These are phyloP conservation scores for Troides aeacus DNA, from an alignment of 2,888 invertebrate species.

Conservation along the genomic window DNA sequence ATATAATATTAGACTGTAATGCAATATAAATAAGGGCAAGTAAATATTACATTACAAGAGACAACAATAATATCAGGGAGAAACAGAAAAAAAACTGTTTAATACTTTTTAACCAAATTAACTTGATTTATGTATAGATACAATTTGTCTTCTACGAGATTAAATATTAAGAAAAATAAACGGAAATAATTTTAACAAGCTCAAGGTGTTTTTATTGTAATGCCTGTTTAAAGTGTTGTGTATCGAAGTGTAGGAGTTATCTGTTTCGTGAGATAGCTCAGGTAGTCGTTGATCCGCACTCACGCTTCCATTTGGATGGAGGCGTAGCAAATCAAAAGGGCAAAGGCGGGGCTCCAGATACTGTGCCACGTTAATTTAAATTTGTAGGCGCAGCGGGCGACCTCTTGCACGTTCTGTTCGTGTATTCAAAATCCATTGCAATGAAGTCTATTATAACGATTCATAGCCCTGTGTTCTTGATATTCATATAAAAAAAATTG, in stretches of 20 bases:
- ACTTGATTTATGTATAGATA: too few relatives aligned
- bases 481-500: neutral
- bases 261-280: conserved; percentile 22
- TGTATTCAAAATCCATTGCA: conserved; percentile 66
- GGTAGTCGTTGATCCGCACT: conserved; percentile 28
- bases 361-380: conserved; percentile 62
- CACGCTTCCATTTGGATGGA: conserved; percentile 62
- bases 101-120: too few relatives aligned
- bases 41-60: too few relatives aligned
- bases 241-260: conserved; percentile 11
- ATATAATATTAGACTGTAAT: too few relatives aligned
- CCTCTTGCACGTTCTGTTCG: conserved; percentile 71
- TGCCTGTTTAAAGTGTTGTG: neutral
- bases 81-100: too few relatives aligned
- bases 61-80: too few relatives aligned
- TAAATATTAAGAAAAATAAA: too few relatives aligned
- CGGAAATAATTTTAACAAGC: neutral
- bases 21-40: too few relatives aligned
- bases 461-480: conserved; percentile 14
- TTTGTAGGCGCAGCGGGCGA: conserved; percentile 74
- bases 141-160: too few relatives aligned
- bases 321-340: conserved; percentile 68
- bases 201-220: neutral
- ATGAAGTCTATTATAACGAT: conserved; percentile 46
- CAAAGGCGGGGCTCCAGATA: conserved; percentile 66